A percentile compares a stretch with the other conserved stretches of the same genome.
Evolutionary conservation across 2,888 invertebrate genomes (phyloP).

Genomic region (Diplazon laetatorius): DNA sequence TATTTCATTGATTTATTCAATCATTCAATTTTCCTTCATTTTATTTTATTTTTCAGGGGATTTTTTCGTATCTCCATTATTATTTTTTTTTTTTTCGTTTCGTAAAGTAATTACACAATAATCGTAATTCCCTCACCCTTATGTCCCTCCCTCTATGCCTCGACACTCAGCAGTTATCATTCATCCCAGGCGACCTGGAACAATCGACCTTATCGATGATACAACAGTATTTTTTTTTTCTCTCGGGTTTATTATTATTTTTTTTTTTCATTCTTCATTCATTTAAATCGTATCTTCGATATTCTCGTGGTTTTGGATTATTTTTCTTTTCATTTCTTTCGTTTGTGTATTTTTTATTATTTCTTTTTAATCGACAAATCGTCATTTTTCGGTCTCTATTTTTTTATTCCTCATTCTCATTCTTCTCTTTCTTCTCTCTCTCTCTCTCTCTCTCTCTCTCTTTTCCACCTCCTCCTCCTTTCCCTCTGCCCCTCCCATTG

Average conservation of each 20-base stretch:
- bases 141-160: no score
- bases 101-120: slow-evolving; percentile 55
- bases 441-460: slow-evolving; percentile 27
- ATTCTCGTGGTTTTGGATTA: no score
- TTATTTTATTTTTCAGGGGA: no score
- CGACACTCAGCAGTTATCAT: slow-evolving; percentile 50
- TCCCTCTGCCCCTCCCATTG: slow-evolving; percentile 48
- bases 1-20: slow-evolving; percentile 34
- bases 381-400: no score
- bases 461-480: slow-evolving; percentile 2
- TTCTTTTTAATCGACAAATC: no score
- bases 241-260: no score
- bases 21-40: no score
- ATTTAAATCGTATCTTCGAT: no score
- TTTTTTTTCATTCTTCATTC: no score
- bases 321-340: no score
- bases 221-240: no score
- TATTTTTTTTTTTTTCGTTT: slow-evolving; percentile 24
- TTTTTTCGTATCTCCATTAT: not conserved
- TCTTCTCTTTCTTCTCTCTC: slow-evolving; percentile 18
- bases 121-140: slow-evolving; percentile 46
- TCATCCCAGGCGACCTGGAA: slow-evolving; percentile 63
- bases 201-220: slow-evolving; percentile 60
- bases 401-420: slow-evolving; percentile 4
- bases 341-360: no score